A percentile compares a stretch with the other conserved stretches of the same genome.
These are phyloP conservation scores for Brachylomia viminalis DNA, from an alignment of 2,888 invertebrate species.

Conservation along the genomic window DNA sequence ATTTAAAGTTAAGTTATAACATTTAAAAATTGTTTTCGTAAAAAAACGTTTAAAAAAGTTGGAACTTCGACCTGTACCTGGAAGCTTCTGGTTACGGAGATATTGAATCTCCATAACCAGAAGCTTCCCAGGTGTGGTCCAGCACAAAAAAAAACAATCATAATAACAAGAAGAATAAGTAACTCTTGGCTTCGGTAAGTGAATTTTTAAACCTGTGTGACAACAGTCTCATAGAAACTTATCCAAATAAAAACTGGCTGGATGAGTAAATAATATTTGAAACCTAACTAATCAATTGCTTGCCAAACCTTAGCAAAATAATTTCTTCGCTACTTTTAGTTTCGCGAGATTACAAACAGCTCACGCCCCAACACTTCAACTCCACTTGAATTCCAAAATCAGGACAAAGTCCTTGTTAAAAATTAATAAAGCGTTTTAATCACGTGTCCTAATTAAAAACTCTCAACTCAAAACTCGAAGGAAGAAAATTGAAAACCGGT, in stretches of 20 bases:
- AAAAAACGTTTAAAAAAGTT: background rate
- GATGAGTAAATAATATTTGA: background rate
- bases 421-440: constrained; percentile 57
- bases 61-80: too few species aligned
- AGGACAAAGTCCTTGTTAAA: constrained; percentile 46
- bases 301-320: constrained; percentile 7
- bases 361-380: constrained; percentile 44
- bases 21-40: background rate
- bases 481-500: constrained; percentile 62
- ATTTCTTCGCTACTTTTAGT: constrained; percentile 3
- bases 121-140: background rate
- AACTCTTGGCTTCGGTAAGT: background rate
- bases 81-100: too few species aligned
- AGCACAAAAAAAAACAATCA: background rate
- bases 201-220: background rate
- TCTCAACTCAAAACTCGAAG: constrained; percentile 48
- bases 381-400: constrained; percentile 39
- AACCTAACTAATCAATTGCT: background rate
- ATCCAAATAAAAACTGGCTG: background rate
- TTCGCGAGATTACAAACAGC: constrained; percentile 27
- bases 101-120: too few species aligned
- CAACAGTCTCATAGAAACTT: background rate
- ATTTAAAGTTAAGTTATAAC: background rate
- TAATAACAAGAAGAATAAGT: background rate
- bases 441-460: constrained; percentile 60